Base-by-base conservation (phyloP, 2,797 vertebrate species). In the Ctenopoma multispine region DNA sequence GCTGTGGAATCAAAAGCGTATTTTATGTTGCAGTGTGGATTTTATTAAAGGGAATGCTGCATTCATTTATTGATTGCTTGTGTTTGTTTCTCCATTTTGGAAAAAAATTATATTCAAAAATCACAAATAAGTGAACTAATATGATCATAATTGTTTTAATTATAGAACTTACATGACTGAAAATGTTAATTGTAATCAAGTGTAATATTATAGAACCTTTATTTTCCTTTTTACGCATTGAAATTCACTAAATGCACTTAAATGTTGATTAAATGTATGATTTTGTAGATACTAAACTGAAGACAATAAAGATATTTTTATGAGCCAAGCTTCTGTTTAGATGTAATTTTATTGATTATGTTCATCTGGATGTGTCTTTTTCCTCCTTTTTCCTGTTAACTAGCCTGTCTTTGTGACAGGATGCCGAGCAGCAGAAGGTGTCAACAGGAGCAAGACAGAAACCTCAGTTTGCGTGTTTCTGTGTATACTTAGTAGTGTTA, bases 381-480 rank as follows among this genome's bases (percentile, higher is more conserved):
- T 13, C 40, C 13, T 18, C 17, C 20, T 18, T 14, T 10, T 18
- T 51, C 31, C 29, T 27, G 20, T 55, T 50, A 41, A 63, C 46
- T 48, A 10, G 34, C 20, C 43, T 17, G 43, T 55, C 53, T 76
- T 79, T 84, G 71, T 85, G 79, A 87, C 90, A 92, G 86, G 89
- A 92, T 85, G 80, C 31, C 5, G 14, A 57, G 54, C 21, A 24
- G 67, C 63, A 72, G 72, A 77, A 82, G 86, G 83, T 46, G 69
- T 63, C 17, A 18, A 74, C 62, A 20, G 29, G 49, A 61, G 7
- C 27, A 14, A 40, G 11, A 69, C 73, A 65, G 60, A 64, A 59
- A 62, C 48, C 40, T 21, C 18, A 44, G 43, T 6, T 18, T n/a
- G 43, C 8, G 43, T 44, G 43, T 44, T 44, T n/a, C 17, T n/a